Conservation (phyloP, 2,888 invertebrate species). For the Metalampra italica region DNA sequence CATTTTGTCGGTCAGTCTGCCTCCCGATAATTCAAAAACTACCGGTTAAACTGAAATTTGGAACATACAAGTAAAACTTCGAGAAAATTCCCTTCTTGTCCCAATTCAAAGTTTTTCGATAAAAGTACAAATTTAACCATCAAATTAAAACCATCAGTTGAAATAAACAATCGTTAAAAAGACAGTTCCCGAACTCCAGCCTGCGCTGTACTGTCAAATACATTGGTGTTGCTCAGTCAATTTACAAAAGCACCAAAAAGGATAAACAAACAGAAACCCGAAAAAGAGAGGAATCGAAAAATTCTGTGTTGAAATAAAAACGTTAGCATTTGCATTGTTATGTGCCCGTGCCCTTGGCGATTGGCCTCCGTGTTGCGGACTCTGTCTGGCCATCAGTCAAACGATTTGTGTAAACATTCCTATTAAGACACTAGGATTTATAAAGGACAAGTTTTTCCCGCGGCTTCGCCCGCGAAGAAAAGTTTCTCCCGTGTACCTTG, state of each 20-base stretch:
- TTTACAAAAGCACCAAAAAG: slow-evolving; percentile 14
- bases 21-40: too few relatives aligned
- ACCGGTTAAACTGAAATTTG: too few relatives aligned
- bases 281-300: slow-evolving; percentile 20
- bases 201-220: not conserved
- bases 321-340: slow-evolving; percentile 26
- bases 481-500: too few relatives aligned
- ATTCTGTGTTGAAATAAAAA: slow-evolving; percentile 24
- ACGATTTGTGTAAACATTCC: not conserved
- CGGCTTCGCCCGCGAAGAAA: too few relatives aligned
- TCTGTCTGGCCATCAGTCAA: not conserved
- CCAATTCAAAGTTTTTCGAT: too few relatives aligned
- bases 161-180: not conserved
- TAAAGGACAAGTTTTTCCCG: too few relatives aligned
- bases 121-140: too few relatives aligned
- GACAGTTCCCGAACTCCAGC: not conserved
- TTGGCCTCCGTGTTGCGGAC: not conserved
- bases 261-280: slow-evolving; percentile 23
- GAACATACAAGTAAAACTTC: too few relatives aligned
- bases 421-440: not conserved
- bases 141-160: too few relatives aligned
- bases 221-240: slow-evolving; percentile 2
- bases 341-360: slow-evolving; percentile 17
- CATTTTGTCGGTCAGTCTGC: too few relatives aligned
- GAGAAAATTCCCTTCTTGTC: too few relatives aligned